A percentile compares a stretch with the other conserved stretches of the same genome.
phyloP scores from a whole-genome alignment of 1,140 invertebrate species.

The Micrasema longulum region DNA sequence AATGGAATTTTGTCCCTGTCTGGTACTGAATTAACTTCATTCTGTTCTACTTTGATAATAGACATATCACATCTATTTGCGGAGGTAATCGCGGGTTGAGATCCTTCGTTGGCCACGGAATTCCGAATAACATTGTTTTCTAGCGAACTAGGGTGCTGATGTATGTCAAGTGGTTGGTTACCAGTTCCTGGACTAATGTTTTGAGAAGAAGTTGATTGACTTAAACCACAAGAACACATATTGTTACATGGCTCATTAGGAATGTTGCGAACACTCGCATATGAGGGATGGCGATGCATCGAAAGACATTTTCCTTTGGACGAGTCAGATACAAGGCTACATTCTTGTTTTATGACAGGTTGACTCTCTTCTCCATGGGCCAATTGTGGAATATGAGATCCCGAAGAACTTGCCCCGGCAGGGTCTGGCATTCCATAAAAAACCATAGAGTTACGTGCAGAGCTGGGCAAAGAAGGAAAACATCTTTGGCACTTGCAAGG shows the following conservation, averaged over 20 bases:
- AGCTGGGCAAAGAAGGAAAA: slow-evolving; percentile 44
- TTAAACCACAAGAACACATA: slow-evolving; percentile 20
- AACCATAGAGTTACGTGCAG: slow-evolving; percentile 23
- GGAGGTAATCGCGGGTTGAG: no score
- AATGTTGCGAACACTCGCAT: background rate
- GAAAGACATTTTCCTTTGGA: slow-evolving; percentile 19
- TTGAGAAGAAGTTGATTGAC: slow-evolving; percentile 7
- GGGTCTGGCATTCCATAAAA: slow-evolving; percentile 14
- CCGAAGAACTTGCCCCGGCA: background rate
- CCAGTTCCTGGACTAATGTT: background rate
- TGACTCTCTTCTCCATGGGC: background rate
- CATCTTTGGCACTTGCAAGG: slow-evolving; percentile 49
- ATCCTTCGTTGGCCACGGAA: no score
- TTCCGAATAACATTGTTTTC: no score
- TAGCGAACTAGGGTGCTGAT: no score
- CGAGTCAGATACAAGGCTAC: background rate
- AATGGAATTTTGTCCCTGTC: background rate
- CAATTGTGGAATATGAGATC: slow-evolving; percentile 3
- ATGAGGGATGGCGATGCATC: background rate
- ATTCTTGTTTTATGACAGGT: slow-evolving; percentile 21
- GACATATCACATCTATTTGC: background rate
- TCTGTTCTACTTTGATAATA: slow-evolving; percentile 10
- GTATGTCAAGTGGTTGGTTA: background rate
- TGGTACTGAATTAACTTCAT: background rate
- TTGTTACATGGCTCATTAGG: background rate